phyloP scores from a whole-genome alignment of 2,113 vertebrate genomes.

The Tupaia tana region DNA sequence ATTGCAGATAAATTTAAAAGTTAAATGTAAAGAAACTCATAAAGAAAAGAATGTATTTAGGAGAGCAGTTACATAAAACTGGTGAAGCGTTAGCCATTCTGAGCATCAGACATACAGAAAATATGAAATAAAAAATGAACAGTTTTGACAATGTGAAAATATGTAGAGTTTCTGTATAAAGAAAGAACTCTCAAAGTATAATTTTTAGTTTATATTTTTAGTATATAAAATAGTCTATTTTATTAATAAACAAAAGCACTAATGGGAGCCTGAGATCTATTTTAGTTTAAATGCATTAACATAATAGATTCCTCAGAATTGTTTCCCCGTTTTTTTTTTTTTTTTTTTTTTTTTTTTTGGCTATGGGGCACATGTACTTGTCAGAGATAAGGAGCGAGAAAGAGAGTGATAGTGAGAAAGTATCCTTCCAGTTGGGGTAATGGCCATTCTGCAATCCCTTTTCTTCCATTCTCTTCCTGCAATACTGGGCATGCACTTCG shows the following conservation, averaged over 20 bases:
- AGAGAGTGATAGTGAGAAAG: no score
- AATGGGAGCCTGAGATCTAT: background rate
- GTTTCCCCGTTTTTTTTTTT: no score
- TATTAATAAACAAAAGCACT: background rate
- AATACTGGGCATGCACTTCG: no score
- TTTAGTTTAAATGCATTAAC: background rate
- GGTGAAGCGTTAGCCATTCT: background rate
- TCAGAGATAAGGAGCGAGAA: no score
- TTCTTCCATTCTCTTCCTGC: no score
- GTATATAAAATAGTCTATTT: background rate
- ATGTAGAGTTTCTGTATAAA: background rate
- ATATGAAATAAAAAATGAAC: background rate
- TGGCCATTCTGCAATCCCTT: no score
- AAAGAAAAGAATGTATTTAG: background rate
- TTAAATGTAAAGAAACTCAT: background rate
- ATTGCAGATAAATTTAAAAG: background rate
- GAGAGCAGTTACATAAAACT: background rate
- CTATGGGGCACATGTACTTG: no score
- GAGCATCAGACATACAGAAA: background rate
- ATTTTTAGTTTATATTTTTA: background rate
- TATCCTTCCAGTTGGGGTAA: no score
- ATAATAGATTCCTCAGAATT: background rate
- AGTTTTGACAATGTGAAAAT: background rate
- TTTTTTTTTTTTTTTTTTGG: no score
- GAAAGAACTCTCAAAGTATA: background rate